phyloP scores from a whole-genome alignment of 1,140 invertebrate genomes.

The Macrocentrus cingulum region DNA sequence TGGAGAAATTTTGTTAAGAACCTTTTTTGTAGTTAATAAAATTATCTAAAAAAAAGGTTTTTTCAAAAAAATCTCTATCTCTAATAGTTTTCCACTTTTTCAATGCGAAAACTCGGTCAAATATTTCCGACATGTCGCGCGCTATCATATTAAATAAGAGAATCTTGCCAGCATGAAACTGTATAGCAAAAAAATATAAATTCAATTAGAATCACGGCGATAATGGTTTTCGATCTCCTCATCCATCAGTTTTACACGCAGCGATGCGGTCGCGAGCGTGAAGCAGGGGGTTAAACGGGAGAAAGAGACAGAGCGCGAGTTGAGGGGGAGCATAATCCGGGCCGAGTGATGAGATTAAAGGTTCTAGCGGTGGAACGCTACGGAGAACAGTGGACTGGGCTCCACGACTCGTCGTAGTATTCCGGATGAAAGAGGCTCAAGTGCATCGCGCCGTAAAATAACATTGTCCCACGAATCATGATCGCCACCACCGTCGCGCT shows the following conservation, averaged over 20 bases:
- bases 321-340: conserved; percentile 50
- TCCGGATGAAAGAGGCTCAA: conserved; percentile 60
- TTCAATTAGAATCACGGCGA: conserved; percentile 16
- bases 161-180: background rate
- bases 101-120: too few species aligned
- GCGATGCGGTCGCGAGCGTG: conserved; percentile 2
- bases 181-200: conserved; percentile 24
- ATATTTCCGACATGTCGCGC: too few species aligned
- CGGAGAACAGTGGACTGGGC: conserved; percentile 29
- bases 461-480: conserved; percentile 53
- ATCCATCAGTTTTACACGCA: conserved; percentile 18
- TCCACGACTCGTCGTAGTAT: conserved; percentile 28
- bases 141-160: too few species aligned
- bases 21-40: too few species aligned
- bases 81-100: too few species aligned
- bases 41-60: too few species aligned
- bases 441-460: conserved; percentile 58
- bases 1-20: too few species aligned
- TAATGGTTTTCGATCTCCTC: conserved; percentile 18
- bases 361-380: conserved; percentile 44
- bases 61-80: too few species aligned
- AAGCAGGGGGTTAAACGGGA: background rate
- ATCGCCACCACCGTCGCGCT: conserved; percentile 12
- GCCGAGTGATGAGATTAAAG: conserved; percentile 59
- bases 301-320: background rate